Evolutionary conservation across 1,140 invertebrate species (phyloP), one percentile per base, ranked within the genome.

Genomic region (Drosophila littoralis): DNA sequence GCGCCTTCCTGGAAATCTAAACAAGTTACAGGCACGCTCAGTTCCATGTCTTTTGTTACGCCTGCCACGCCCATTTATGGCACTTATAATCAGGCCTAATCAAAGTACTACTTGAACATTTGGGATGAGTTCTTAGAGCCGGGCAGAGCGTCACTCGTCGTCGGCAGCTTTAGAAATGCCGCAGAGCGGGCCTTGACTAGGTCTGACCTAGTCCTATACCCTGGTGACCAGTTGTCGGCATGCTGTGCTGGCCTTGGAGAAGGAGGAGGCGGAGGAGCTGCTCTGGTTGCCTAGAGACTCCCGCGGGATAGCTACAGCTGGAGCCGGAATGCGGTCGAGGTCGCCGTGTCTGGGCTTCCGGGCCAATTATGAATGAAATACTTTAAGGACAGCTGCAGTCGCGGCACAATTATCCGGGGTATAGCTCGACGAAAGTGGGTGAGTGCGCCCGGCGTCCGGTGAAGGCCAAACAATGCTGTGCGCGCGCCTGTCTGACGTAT

Each of bases 301-400:
- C 80, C 74, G 72, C 61, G 72, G 83, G 72, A 57, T 42, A 38
- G 35, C 13, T 50, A 38, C 51, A 38, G 7, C 4, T 15, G 48
- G 7, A n/a, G 22, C 15, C 48, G 1, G 59, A 83, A 79, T 52
- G 75, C 59, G 79, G 79, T 82, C 83, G 65, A 86, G 79, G 75
- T 50, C 82, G 67, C 57, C 40, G 28, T 45, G 75, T 58, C 54
- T 55, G 45, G 67, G 67, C 67, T 81, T 74, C 64, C 69, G 52
- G 22, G 60, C 76, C 79, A 83, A 88, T 88, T 84, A 88, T 88
- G 84, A 89, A 89, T 84, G 77, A 78, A 88, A 78, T 83, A 64
- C 80, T 83, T 80, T 66, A 55, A 75, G 54, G 17, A n/a, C 58
- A 17, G 28, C 63, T 15, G 48, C 46, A 61, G 45, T 48, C 60